Base-by-base conservation (phyloP, 2,113 vertebrate genomes). In the Oncorhynchus clarkii region DNA sequence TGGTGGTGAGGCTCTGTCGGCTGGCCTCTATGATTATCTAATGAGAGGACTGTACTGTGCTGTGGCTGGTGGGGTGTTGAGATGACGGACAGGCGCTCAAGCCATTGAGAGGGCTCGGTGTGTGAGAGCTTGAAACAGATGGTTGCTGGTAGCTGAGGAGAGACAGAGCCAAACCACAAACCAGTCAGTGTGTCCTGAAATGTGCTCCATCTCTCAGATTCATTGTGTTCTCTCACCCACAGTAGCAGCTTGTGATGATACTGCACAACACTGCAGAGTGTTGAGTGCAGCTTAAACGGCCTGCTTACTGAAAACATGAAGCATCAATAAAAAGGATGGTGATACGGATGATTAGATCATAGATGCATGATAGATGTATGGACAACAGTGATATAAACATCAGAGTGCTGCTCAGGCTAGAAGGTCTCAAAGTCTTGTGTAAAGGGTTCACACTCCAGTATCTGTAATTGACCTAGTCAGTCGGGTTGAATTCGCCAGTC, bases 41-140 rank as follows among this genome's bases (percentile, higher is more conserved):
- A 16, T 16, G 1, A 13, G 49, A 13, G n/a, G 12, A 60, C 59
- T n/a, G 59, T 60, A 31, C 26, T 12, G 29, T 31, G 29, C 27
- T 27, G 31, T 11, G 39, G 39, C 8, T 12, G 31, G 13, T 54
- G 49, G 29, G 57, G 20, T 75, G 74, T 64, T 51, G 74, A 72
- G 66, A 72, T 77, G 80, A 81, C 16, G 3, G 78, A 72, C 73
- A 54, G 80, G 22, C 14, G 13, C 18, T 26, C 74, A 60, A 67
- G 57, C 76, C 78, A 82, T 80, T 74, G 67, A 49, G 34, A 45
- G 54, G 22, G 13, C 80, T 64, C 69, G 3, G 1, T 16, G 24
- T 51, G 69, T 34, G 62, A 18, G 66, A 45, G 57, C 3, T 24
- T 26, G n/a, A 24, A 9, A 48, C 39, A 68, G 69, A 59, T 60